Evolutionary conservation across 2,797 vertebrate genomes (phyloP).

Genomic region (Nannoperca obscura): DNA sequence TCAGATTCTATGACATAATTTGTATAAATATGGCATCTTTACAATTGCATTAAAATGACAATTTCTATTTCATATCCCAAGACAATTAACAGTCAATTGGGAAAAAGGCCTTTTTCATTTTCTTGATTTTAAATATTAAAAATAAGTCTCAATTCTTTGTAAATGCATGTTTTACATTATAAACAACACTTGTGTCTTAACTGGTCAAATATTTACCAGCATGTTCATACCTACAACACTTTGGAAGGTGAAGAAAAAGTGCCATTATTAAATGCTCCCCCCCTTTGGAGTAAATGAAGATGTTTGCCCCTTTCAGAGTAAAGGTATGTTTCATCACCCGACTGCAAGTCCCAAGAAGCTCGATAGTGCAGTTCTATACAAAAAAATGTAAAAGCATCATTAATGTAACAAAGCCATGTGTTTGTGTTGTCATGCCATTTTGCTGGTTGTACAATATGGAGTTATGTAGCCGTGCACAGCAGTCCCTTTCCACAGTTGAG

Average conservation of each 20-base stretch:
- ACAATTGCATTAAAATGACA: conserved; percentile 93
- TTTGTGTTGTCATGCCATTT: conserved; percentile 69
- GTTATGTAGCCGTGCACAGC: conserved; percentile 47
- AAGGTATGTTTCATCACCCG: conserved; percentile 54
- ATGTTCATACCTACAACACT: conserved; percentile 89
- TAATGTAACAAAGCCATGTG: conserved; percentile 63
- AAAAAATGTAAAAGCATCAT: conserved; percentile 67
- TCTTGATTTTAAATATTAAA: conserved; percentile 95
- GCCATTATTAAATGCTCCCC: conserved; percentile 78
- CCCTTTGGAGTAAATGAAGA: conserved; percentile 65
- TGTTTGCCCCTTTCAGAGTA: conserved; percentile 51
- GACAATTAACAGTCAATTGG: conserved; percentile 84
- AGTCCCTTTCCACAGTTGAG: conserved; percentile 50
- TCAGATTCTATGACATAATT: conserved; percentile 85
- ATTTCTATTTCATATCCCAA: conserved; percentile 89
- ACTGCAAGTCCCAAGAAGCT: conserved; percentile 60
- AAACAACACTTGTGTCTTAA: conserved; percentile 88
- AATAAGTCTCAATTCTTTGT: conserved; percentile 95
- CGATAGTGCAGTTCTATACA: conserved; percentile 72
- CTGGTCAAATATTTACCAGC: conserved; percentile 79
- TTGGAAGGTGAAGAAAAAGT: conserved; percentile 82
- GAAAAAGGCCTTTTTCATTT: conserved; percentile 92
- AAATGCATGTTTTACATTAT: conserved; percentile 95
- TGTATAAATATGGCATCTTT: conserved; percentile 94
- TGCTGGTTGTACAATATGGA: conserved; percentile 76